Evolutionary conservation across 1,140 invertebrate genomes (phyloP), one percentile per base, ranked within the genome.

Genomic region (Neocloeon triangulifer): DNA sequence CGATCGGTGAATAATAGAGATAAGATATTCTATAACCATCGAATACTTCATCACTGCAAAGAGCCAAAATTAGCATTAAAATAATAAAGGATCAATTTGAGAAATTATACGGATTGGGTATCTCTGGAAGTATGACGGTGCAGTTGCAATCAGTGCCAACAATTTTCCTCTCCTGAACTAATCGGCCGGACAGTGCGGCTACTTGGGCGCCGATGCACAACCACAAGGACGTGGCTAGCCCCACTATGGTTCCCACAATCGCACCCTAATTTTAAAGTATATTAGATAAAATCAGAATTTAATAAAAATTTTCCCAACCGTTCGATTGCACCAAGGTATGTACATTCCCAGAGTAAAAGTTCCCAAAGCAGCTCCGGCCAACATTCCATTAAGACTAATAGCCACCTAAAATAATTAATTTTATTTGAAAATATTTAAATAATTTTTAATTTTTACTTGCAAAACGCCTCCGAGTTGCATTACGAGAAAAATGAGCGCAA

Each of bases 321-420:
- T 70, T 15, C 68, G 62, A 49, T 84, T 86, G 1, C 78, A 74
- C 60, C 66, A 79, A 1, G 81, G 80, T 30, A 84, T 70, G 43
- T 82, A 81, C 66, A 89, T 85, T 29, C 84, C 85, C 15, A 89
- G 48, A 0, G 75, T 73, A 47, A 89, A 89, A 3, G 88, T 50
- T 1, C 80, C 82, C 3, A 88, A 49, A 2, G 81, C 66, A 0
- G 86, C 74, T 12, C 82, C 84, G 3, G 81, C 79, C 2, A 86
- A 74, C 43, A 86, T 74, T 0, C 84, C 82, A 46, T 86, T 86
- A 30, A 88, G 74, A 5, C 76, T 82, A 0, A 88, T 48, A 0
- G 81, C 79, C 0, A 80, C 73, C 66, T 71, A 41, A 14, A 45
- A 43, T 30, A 19, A 39, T 37, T 26, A 40, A 30, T 31, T 27